Percentiles rank a stretch among this genome's conserved stretches.
phyloP scores from a whole-genome alignment of 2,888 invertebrate species.

The Helobdella robusta region DNA sequence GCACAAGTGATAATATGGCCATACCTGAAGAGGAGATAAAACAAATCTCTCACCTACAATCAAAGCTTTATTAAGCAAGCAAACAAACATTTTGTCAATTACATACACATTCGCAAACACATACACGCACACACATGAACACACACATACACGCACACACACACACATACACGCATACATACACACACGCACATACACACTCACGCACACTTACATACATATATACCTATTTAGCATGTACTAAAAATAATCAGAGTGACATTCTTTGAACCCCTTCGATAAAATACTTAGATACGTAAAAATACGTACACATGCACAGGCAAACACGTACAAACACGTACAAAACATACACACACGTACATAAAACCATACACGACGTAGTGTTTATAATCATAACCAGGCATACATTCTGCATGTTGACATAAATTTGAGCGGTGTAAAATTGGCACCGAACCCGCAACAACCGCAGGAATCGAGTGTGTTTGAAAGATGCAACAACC shows the following conservation, averaged over 20 bases:
- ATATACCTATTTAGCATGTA: too few relatives aligned
- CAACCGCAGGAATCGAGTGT: not conserved
- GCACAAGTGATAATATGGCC: too few relatives aligned
- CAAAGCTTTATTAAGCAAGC: not conserved
- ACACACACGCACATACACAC: slow-evolving; percentile 17
- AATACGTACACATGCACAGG: slow-evolving; percentile 8
- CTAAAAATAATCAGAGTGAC: too few relatives aligned
- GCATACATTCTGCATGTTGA: not conserved
- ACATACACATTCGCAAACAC: slow-evolving; percentile 13
- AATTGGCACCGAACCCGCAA: too few relatives aligned
- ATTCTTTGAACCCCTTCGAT: too few relatives aligned
- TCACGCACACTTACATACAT: slow-evolving; percentile 8
- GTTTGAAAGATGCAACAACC: not conserved
- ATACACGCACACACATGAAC: not conserved
- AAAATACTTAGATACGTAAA: not conserved
- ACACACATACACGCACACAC: slow-evolving; percentile 10
- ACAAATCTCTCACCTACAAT: not conserved
- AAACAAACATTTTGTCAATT: slow-evolving; percentile 10
- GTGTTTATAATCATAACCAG: not conserved
- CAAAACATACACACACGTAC: not conserved
- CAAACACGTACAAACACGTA: not conserved
- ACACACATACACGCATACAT: slow-evolving; percentile 20
- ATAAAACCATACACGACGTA: not conserved
- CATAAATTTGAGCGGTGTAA: too few relatives aligned
- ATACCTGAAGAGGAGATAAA: not conserved